These are phyloP conservation scores for Moxostoma hubbsi DNA, from an alignment of 2,797 vertebrate species.

Conservation along the genomic window DNA sequence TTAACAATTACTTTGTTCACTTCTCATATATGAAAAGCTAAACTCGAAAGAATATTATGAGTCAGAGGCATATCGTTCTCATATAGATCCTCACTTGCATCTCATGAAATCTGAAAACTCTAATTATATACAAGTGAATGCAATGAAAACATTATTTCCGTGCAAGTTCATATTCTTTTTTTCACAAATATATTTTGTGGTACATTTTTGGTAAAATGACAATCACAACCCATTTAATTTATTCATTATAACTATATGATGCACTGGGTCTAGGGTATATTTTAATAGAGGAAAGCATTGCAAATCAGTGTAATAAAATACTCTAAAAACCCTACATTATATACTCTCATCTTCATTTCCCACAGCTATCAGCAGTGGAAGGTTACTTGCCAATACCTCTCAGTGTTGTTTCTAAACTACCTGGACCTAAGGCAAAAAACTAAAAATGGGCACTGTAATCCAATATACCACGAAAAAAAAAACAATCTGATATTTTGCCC, in stretches of 20 bases:
- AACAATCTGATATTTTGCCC: slow-evolving; percentile 33
- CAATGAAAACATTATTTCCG: too few species aligned
- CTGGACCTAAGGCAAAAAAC: slow-evolving; percentile 36
- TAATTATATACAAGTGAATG: too few species aligned
- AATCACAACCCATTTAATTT: neutral
- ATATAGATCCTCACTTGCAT: too few species aligned
- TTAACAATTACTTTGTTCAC: too few species aligned
- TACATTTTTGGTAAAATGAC: neutral
- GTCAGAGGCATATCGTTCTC: too few species aligned
- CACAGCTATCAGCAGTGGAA: slow-evolving; percentile 30
- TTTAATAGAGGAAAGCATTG: neutral
- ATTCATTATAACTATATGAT: neutral
- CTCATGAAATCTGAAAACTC: too few species aligned
- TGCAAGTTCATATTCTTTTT: too few species aligned
- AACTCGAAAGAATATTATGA: too few species aligned
- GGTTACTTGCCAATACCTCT: slow-evolving; percentile 47
- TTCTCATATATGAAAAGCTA: too few species aligned
- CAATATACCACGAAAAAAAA: slow-evolving; percentile 31
- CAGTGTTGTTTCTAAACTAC: slow-evolving; percentile 42
- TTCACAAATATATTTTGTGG: too few species aligned
- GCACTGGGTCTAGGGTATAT: neutral
- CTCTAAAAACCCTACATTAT: neutral
- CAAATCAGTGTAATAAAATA: neutral
- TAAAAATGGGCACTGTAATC: slow-evolving; percentile 52
- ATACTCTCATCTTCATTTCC: slow-evolving; percentile 2